Evolutionary conservation across 2,113 vertebrate genomes (phyloP).

Genomic region (Monopterus albus): DNA sequence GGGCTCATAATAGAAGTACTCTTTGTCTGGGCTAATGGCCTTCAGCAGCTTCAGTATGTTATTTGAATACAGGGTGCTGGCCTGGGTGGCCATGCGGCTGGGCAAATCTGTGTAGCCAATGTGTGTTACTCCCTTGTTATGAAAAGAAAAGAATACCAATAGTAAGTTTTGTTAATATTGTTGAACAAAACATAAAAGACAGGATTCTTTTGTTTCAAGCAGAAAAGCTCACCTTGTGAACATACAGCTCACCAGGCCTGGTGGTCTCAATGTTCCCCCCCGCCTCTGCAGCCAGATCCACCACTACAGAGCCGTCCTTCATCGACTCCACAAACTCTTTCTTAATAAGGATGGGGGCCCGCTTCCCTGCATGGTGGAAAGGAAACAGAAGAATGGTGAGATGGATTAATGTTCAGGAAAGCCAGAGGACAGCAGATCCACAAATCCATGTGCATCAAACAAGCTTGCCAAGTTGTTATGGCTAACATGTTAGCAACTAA

Average conservation of each 20-base stretch:
- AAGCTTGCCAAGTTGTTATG: not conserved
- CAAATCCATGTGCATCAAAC: too few species aligned
- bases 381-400: not conserved
- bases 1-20: slow-evolving; percentile 87
- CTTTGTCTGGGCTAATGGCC: slow-evolving; percentile 86
- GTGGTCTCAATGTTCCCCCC: slow-evolving; percentile 83
- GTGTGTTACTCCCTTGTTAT: slow-evolving; percentile 86
- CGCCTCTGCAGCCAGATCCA: slow-evolving; percentile 80
- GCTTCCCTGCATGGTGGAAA: slow-evolving; percentile 64
- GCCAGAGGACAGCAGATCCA: not conserved
- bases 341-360: slow-evolving; percentile 75
- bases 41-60: slow-evolving; percentile 90
- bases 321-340: slow-evolving; percentile 76
- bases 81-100: slow-evolving; percentile 87
- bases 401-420: not conserved
- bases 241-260: slow-evolving; percentile 63
- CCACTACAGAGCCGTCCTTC: slow-evolving; percentile 78
- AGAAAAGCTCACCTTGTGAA: slow-evolving; percentile 68
- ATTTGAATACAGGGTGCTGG: slow-evolving; percentile 89
- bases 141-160: slow-evolving; percentile 9
- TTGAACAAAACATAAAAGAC: not conserved
- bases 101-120: slow-evolving; percentile 86
- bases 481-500: not conserved
- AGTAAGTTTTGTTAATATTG: not conserved
- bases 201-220: not conserved